These are phyloP conservation scores for Theretra japonica DNA, from an alignment of 2,888 invertebrate species.

Conservation along the genomic window DNA sequence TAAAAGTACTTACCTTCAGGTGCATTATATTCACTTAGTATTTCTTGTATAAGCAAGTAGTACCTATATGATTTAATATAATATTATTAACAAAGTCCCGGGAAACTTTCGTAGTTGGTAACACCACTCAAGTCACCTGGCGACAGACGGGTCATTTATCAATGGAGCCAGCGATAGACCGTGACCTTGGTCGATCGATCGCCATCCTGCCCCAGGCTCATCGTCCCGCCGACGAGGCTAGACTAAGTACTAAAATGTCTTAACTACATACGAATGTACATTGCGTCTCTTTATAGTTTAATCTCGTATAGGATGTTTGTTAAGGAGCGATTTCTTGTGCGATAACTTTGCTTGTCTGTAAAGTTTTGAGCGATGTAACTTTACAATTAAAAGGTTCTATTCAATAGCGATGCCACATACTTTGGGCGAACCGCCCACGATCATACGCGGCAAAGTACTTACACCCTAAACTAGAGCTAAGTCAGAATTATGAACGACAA, in stretches of 20 bases:
- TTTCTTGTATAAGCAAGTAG: too few relatives aligned
- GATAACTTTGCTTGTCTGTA: too few relatives aligned
- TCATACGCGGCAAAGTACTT: too few relatives aligned
- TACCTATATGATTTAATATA: too few relatives aligned
- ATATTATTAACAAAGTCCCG: not conserved
- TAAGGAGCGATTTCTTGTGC: not conserved
- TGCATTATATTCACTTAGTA: too few relatives aligned
- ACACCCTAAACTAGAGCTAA: too few relatives aligned
- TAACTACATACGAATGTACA: not conserved
- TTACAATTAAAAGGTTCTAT: too few relatives aligned
- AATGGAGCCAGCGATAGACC: not conserved
- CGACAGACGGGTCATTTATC: slow-evolving; percentile 11
- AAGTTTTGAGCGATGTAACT: too few relatives aligned
- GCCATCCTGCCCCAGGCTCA: not conserved
- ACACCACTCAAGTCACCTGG: slow-evolving; percentile 3
- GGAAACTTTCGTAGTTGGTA: not conserved
- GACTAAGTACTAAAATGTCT: not conserved
- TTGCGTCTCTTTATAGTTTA: not conserved
- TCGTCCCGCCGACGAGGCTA: slow-evolving; percentile 8
- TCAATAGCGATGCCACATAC: too few relatives aligned
- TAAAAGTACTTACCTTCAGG: too few relatives aligned
- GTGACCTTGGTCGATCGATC: slow-evolving; percentile 20
- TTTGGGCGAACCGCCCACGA: too few relatives aligned
- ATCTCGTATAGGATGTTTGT: not conserved
- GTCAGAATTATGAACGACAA: too few relatives aligned